Base-by-base conservation (phyloP, 2,113 vertebrate genomes). In the Pangasianodon hypophthalmus region DNA sequence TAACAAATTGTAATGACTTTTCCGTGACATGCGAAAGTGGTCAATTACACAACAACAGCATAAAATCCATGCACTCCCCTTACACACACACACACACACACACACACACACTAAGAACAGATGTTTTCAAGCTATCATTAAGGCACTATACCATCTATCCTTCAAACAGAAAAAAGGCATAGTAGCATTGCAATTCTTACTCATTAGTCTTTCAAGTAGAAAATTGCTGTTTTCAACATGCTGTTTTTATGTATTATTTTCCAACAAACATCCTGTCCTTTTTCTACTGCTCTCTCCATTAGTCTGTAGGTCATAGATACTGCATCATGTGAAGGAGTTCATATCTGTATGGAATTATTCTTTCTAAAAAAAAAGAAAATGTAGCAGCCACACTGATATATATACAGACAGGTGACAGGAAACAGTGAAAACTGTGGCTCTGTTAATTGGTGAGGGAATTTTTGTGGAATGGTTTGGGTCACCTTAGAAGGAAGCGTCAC, bases 121-220 rank as follows among this genome's bases (percentile, higher is more conserved):
- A 29, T 29, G 37, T 88, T 88, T 84, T 84, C 50, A 84, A 88
- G 87, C 50, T n/a, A n/a, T 21, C 64, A 46, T 85, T 85, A 62
- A 52, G 52, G 82, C 54, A 16, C 44, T 77, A 50, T 13, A 62
- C 52, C 19, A 60, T 75, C 73, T 41, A 18, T 37, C 7, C 41
- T 48, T 87, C 41, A 84, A 84, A 48, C 13, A n/a, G 52, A 60
- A 18, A 60, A 56, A 84, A 84, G 24, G 24, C 16, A 24, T 29
- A 81, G 26, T 13, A 71, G 48, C 16, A 41, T 13, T 56, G 48
- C 79, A 37, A 71, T 71, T 83, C 62, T 67, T 37, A 52, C 87
- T 32, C 62, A 48, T 80, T 50, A 26, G 79, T 62, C 52, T 41
- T 69, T 52, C 46, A 52, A 69, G 64, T 50, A 41, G 48, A 69